Evolutionary conservation across 2,113 vertebrate genomes (phyloP).

Genomic region (Myotis davidii): DNA sequence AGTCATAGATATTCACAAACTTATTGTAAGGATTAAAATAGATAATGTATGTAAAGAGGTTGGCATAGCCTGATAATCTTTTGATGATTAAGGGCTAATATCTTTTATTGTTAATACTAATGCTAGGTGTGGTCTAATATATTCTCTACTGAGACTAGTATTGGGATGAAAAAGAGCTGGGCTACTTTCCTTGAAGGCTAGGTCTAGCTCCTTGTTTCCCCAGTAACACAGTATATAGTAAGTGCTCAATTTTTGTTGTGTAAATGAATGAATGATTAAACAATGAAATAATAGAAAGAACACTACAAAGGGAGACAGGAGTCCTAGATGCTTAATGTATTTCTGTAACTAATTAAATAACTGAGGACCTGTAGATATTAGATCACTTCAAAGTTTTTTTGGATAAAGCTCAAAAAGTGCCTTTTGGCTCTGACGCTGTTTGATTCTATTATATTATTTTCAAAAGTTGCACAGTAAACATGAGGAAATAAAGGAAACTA

Average conservation of each 20-base stretch:
- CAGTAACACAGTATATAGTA: background rate
- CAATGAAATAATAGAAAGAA: background rate
- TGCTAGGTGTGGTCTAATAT: background rate
- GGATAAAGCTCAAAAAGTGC: background rate
- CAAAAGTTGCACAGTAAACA: background rate
- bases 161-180: background rate
- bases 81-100: background rate
- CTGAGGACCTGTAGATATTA: background rate
- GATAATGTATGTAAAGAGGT: background rate
- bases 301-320: background rate
- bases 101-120: background rate
- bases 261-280: background rate
- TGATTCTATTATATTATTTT: background rate
- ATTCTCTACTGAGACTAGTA: background rate
- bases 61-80: background rate
- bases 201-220: background rate
- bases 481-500: background rate
- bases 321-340: background rate
- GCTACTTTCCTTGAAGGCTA: background rate
- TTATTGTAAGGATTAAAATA: slow-evolving; percentile 1
- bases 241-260: background rate
- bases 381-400: background rate
- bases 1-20: slow-evolving; percentile 42
- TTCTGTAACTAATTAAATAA: background rate
- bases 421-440: background rate